Evolutionary conservation across 2,113 vertebrate species (phyloP), one percentile per base, ranked within the genome.

Genomic region (Addax nasomaculatus): DNA sequence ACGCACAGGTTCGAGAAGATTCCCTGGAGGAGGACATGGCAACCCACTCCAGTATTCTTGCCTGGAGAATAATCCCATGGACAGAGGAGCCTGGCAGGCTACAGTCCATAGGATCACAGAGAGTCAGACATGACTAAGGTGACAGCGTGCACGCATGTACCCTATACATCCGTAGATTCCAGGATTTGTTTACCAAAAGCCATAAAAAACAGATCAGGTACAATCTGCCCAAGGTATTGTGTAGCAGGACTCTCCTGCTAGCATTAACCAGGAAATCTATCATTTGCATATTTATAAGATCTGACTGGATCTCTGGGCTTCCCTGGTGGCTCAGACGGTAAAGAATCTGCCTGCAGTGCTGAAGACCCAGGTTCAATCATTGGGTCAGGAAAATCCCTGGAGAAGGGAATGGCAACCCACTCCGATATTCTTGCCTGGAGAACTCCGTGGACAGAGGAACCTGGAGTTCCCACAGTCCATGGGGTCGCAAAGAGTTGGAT

Each of bases 131-230:
- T 36, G 10, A 70, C n/a, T 23, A 39, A 39, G 67, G n/a, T 0
- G 0, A 39, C 67, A 70, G 5, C 10, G 4, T 0, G 2, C 19
- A 39, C 2, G 19, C 19, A 6, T 23, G 19, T 5, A 16, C 79
- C 14, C 23, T 58, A 0, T 39, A 76, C 3, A 80, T 21, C 39
- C 17, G 5, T 81, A 15, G 2, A 85, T 51, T 85, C 36, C 11
- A 80, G 57, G 62, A 27, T 39, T 79, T 83, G 11, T 57, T 87
- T 94, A 13, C 23, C 43, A 73, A 78, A 51, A 58, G 14, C 45
- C 64, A 36, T 53, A 13, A 21, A 89, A 39, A 80, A 27, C 51
- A 84, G 45, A 43, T 23, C 27, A 70, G 27, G 17, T 67, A 7
- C 6, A 84, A 1, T 64, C 51, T 76, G 27, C 79, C 25, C 3